phyloP scores from a whole-genome alignment of 2,113 vertebrate species.

The Ceyx cyanopectus region DNA sequence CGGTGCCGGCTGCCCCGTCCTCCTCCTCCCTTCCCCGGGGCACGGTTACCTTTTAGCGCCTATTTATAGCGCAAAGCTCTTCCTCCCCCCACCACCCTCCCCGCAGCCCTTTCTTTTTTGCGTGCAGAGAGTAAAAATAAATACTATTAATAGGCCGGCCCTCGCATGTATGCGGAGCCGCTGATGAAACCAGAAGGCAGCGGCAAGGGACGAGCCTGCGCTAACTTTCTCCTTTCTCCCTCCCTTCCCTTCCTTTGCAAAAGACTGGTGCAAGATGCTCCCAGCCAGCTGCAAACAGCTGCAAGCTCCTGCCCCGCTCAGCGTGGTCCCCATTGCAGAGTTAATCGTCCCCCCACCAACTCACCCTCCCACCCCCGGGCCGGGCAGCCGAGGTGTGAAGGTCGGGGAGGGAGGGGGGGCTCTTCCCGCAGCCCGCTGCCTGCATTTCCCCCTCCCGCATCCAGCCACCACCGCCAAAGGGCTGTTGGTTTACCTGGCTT shows the following conservation, averaged over 20 bases:
- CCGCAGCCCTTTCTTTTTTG: conserved; percentile 20
- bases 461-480: neutral
- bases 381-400: neutral
- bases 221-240: conserved; percentile 41
- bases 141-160: conserved; percentile 41
- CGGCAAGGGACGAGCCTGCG: neutral
- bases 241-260: neutral
- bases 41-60: conserved; percentile 21
- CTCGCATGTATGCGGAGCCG: neutral
- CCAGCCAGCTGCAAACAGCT: neutral
- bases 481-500: conserved; percentile 23
- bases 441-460: neutral
- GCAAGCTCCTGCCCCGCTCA: neutral
- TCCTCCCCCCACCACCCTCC: neutral
- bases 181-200: neutral
- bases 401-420: neutral
- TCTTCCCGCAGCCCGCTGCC: neutral
- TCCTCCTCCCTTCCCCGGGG: neutral
- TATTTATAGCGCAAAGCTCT: conserved; percentile 14
- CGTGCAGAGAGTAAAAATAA: conserved; percentile 50
- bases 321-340: neutral
- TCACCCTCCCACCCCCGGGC: neutral
- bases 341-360: neutral
- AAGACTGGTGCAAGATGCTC: neutral
- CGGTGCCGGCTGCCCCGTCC: neutral